These are phyloP conservation scores for Netelia melanura DNA, from an alignment of 2,888 invertebrate species.

Conservation along the genomic window DNA sequence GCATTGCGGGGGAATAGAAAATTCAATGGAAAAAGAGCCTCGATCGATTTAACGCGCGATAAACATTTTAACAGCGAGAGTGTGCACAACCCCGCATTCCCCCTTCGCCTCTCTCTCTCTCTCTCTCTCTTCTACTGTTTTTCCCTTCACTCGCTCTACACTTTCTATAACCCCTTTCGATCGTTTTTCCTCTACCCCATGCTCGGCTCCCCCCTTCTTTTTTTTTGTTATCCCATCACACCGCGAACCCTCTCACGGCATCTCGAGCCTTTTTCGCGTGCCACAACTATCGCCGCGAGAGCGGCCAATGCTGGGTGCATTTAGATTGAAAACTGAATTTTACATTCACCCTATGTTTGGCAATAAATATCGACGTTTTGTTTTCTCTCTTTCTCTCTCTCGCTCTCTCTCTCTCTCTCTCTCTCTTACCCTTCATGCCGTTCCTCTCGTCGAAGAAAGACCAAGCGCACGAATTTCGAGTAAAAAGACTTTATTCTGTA, in stretches of 20 bases:
- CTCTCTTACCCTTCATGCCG: conserved; percentile 25
- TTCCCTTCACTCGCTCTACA: conserved; percentile 10
- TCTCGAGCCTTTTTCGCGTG: conserved; percentile 63
- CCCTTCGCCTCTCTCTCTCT: background rate
- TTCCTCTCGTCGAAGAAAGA: conserved; percentile 24
- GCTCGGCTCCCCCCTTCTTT: conserved; percentile 8
- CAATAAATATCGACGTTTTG: conserved; percentile 79
- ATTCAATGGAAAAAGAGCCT: conserved; percentile 58
- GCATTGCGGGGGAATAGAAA: conserved; percentile 44
- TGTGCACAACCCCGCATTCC: conserved; percentile 17
- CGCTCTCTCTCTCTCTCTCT: conserved; percentile 51
- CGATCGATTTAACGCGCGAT: conserved; percentile 67
- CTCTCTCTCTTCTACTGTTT: background rate
- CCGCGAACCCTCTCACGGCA: conserved; percentile 40
- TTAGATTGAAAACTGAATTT: conserved; percentile 82
- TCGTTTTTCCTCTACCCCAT: conserved; percentile 7
- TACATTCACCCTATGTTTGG: conserved; percentile 79
- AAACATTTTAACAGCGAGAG: conserved; percentile 67
- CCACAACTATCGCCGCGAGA: conserved; percentile 57
- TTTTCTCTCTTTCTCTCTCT: conserved; percentile 56
- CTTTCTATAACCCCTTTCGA: conserved; percentile 39
- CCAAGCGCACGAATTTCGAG: conserved; percentile 19
- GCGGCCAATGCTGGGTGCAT: conserved; percentile 76
- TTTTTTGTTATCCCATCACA: conserved; percentile 55
- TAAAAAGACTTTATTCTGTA: conserved; percentile 17